Percentiles rank a stretch among this genome's conserved stretches.
These are phyloP conservation scores for Meteorus sp. DNA, from an alignment of 1,140 invertebrate species.

Conservation along the genomic window DNA sequence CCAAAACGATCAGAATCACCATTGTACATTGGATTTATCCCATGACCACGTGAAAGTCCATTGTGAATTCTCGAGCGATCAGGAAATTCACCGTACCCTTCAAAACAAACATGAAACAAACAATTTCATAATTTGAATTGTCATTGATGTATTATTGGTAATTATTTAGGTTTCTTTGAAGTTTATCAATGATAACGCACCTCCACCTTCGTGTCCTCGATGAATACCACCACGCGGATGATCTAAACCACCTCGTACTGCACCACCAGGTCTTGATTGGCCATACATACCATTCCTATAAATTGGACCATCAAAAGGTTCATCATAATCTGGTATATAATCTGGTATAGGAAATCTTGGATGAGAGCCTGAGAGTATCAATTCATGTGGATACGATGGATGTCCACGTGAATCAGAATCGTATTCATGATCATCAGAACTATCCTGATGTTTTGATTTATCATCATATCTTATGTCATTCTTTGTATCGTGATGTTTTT, in stretches of 20 bases:
- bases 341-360: constrained; percentile 33
- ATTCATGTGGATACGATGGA: constrained; percentile 22
- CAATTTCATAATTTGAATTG: no score
- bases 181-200: constrained; percentile 23
- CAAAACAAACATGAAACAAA: constrained; percentile 26
- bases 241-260: constrained; percentile 24
- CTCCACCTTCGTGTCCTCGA: constrained; percentile 34
- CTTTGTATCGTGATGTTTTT: constrained; percentile 31
- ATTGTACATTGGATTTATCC: constrained; percentile 29
- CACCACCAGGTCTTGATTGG: constrained; percentile 24
- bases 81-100: constrained; percentile 11
- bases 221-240: constrained; percentile 31
- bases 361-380: constrained; percentile 35
- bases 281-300: constrained; percentile 40
- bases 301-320: constrained; percentile 35
- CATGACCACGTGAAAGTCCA: constrained; percentile 35
- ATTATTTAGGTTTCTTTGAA: background rate
- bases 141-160: no score
- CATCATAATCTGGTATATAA: constrained; percentile 33
- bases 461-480: constrained; percentile 35
- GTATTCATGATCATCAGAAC: constrained; percentile 29
- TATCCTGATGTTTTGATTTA: constrained; percentile 32
- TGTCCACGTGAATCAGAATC: constrained; percentile 16
- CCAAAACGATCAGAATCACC: constrained; percentile 30
- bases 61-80: constrained; percentile 35